Conservation (phyloP, 30 jellyfish, hydroid and myxozoan species). For the Nemopilema nomurai region DNA sequence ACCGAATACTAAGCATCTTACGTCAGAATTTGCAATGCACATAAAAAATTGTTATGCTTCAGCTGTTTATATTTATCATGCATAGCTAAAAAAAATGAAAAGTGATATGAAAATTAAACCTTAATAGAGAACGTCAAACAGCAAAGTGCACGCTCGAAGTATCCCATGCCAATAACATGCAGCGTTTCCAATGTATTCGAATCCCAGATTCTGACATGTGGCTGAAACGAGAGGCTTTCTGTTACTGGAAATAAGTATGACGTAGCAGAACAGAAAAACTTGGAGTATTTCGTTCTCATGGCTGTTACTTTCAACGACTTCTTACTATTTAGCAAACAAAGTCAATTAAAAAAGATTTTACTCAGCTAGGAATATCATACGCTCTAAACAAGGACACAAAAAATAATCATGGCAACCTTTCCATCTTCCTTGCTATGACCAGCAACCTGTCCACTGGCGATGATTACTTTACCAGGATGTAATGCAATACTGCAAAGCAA, state of each 20-base stretch:
- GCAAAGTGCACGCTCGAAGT: constrained; percentile 84
- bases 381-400: too few species aligned
- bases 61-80: too few species aligned
- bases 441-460: constrained; percentile 95
- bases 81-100: not conserved
- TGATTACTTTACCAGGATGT: constrained; percentile 69
- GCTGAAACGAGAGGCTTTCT: constrained; percentile 29
- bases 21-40: too few species aligned
- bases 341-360: too few species aligned
- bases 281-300: too few species aligned
- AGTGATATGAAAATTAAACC: constrained; percentile 20
- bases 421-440: constrained; percentile 92
- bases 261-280: too few species aligned
- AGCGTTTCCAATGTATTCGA: constrained; percentile 76
- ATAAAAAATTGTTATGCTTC: too few species aligned
- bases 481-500: constrained; percentile 57
- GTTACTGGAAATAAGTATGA: too few species aligned
- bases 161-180: constrained; percentile 76
- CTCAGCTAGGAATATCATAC: too few species aligned
- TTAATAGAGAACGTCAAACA: constrained; percentile 70
- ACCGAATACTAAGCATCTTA: too few species aligned
- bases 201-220: constrained; percentile 91
- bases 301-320: too few species aligned
- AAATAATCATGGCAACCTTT: constrained; percentile 39
- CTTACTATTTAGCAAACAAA: too few species aligned